phyloP scores from a whole-genome alignment of 2,888 invertebrate genomes.

The Listrodromus nycthemerus region DNA sequence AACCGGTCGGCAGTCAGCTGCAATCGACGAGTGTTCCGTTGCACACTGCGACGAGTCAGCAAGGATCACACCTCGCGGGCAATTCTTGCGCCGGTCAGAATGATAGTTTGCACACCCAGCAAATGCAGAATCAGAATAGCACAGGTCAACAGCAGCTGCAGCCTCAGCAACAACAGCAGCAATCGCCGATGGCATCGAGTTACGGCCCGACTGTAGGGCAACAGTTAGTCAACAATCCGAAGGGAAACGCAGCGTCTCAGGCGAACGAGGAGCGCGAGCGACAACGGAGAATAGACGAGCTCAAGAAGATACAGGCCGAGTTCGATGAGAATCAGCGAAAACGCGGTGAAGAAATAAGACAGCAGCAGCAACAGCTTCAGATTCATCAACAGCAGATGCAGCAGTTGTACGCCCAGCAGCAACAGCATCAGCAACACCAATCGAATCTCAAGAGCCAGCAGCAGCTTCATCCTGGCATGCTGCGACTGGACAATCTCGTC shows the following conservation, averaged over 20 bases:
- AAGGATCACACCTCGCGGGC: conserved; percentile 69
- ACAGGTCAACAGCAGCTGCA: conserved; percentile 36
- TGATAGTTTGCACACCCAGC: conserved; percentile 66
- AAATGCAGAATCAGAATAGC: conserved; percentile 59
- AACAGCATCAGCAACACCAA: conserved; percentile 78
- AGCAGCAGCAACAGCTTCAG: conserved; percentile 83
- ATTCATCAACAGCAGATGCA: conserved; percentile 80
- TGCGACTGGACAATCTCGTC: conserved; percentile 82
- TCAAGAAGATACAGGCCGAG: conserved; percentile 86
- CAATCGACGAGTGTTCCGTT: conserved; percentile 80
- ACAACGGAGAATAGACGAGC: conserved; percentile 86
- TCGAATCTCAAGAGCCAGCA: conserved; percentile 74
- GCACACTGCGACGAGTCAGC: conserved; percentile 79
- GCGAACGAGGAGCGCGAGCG: conserved; percentile 84
- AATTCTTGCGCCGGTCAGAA: conserved; percentile 73
- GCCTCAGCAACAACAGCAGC: conserved; percentile 53
- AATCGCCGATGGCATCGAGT: conserved; percentile 70
- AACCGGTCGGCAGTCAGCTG: conserved; percentile 81
- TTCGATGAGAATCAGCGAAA: conserved; percentile 86
- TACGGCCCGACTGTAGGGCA: conserved; percentile 73
- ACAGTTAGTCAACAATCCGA: conserved; percentile 74
- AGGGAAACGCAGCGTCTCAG: conserved; percentile 69
- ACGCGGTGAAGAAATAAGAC: conserved; percentile 85
- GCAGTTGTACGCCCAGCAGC: conserved; percentile 67
- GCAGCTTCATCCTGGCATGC: conserved; percentile 79